Base-by-base conservation (phyloP, 2,113 vertebrate genomes). In the Morone chrysops region DNA sequence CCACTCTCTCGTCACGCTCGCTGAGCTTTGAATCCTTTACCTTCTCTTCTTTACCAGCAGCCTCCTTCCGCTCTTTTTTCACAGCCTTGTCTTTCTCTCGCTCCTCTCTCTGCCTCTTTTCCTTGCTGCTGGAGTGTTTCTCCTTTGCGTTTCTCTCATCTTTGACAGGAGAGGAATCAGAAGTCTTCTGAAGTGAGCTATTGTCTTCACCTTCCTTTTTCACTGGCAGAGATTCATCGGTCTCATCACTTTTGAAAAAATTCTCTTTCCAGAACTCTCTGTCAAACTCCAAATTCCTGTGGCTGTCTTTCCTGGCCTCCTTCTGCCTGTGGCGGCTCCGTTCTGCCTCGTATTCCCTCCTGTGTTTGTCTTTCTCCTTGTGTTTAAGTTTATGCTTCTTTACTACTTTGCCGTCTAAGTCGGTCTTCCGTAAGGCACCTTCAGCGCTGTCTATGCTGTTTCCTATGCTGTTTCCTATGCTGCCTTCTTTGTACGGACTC, bases 211-310 rank as follows among this genome's bases (percentile, higher is more conserved):
- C 85, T 65, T 99, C 97, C 20, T 87, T 88, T 90, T 92, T 97
- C 45, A 75, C 83, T 87, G 94, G 90, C 80, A 94, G 85, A 0
- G 65, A 69, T 67, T 99, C 97, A 77, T 98, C 97, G 1, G 95
- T 96, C 90, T 99, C 98, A 93, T 99, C 98, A 86, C 96, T 99
- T 96, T 99, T 99, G 94, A 99, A 99, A 91, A 99, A 99, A 85
- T 99, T 99, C 61, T 99, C 98, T 93, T 99, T 99, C 98, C 98
- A 99, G 93, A 99, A 99, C 93, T 99, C 98, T 92, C 98, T 94
- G 93, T 99, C 98, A 93, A 99, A 99, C 89, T 99, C 98, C 81
- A 97, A 74, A 94, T 97, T 98, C 93, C 97, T 96, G 92, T 97
- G 97, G 66, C 95, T 70, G 3, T 98, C 98, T 94, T 97, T 99